Conservation (phyloP, 2,888 invertebrate species). For the Rosalia funebris region DNA sequence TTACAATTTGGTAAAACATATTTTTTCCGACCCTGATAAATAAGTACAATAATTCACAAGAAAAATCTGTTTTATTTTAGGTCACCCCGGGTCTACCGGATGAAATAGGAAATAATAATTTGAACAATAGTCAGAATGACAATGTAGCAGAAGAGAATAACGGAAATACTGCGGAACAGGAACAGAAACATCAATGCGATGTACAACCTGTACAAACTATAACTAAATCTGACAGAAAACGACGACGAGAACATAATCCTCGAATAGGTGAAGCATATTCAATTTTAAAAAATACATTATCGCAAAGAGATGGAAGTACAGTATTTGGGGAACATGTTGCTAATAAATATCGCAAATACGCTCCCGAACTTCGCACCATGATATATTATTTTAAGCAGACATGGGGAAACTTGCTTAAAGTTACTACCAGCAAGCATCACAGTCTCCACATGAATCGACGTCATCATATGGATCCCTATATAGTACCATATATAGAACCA, state of each 20-base stretch:
- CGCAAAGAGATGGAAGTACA: background rate
- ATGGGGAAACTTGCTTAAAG: background rate
- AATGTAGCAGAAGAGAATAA: too few species aligned
- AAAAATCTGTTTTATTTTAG: too few species aligned
- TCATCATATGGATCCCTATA: too few species aligned
- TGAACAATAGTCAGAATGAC: too few species aligned
- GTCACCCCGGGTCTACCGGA: too few species aligned
- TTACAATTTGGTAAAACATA: too few species aligned
- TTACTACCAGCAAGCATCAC: background rate
- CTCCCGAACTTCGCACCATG: background rate
- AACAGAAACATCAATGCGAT: background rate
- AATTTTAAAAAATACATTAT: background rate
- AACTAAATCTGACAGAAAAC: background rate
- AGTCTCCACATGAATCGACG: too few species aligned
- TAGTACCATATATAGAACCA: too few species aligned
- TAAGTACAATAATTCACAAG: background rate
- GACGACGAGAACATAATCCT: background rate
- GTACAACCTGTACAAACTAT: background rate
- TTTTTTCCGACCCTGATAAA: background rate
- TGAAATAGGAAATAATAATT: too few species aligned
- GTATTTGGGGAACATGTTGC: background rate
- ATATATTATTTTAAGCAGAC: background rate
- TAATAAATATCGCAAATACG: background rate
- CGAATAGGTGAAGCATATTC: background rate
- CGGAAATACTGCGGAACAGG: background rate